Evolutionary conservation across 1,140 invertebrate species (phyloP).

Genomic region (Venturia canescens): DNA sequence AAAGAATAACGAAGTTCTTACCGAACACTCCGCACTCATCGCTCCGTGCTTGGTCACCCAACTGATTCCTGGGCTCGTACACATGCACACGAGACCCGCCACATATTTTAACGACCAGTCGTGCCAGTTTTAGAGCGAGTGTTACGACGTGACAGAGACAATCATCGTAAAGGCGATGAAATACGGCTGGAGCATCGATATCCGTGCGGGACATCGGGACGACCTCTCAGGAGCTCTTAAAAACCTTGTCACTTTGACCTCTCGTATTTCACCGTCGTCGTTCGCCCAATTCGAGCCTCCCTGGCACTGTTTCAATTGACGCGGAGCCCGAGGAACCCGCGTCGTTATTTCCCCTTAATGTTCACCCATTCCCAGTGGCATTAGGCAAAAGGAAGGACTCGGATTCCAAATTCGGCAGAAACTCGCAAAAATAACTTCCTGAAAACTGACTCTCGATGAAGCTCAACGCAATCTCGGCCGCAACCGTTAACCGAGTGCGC

Average conservation of each 20-base stretch:
- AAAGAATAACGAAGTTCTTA: too few relatives aligned
- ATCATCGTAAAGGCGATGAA: constrained; percentile 56
- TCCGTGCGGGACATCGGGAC: not conserved
- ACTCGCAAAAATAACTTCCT: too few relatives aligned
- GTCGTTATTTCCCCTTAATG: too few relatives aligned
- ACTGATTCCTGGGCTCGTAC: too few relatives aligned
- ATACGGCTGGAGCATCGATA: constrained; percentile 42
- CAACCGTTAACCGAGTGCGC: too few relatives aligned
- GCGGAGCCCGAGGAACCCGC: too few relatives aligned
- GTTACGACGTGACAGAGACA: constrained; percentile 49
- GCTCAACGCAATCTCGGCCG: too few relatives aligned
- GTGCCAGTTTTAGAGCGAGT: constrained; percentile 31
- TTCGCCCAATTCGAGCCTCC: not conserved
- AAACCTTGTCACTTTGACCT: constrained; percentile 8
- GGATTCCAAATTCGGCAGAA: too few relatives aligned
- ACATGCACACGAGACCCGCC: not conserved
- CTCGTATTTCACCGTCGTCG: not conserved
- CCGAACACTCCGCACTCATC: not conserved
- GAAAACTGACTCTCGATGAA: too few relatives aligned
- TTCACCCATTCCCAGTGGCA: too few relatives aligned
- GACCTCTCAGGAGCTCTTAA: not conserved
- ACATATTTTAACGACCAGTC: constrained; percentile 26
- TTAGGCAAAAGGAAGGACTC: too few relatives aligned
- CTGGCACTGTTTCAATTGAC: too few relatives aligned
- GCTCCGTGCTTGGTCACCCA: not conserved